phyloP scores from a whole-genome alignment of 2,888 invertebrate species.

The Pseudococcus viburni region DNA sequence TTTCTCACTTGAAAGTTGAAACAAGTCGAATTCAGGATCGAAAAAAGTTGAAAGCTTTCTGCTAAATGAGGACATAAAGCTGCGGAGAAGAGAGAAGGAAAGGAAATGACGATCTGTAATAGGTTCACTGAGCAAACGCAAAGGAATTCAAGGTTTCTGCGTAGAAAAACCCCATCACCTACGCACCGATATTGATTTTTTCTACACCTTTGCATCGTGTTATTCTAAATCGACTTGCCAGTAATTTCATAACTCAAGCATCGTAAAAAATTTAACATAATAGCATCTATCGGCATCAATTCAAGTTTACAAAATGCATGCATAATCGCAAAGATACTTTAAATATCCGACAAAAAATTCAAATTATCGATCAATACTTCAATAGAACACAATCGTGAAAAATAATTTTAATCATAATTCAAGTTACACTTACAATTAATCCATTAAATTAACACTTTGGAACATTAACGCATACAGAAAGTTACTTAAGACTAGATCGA shows the following conservation, averaged over 20 bases:
- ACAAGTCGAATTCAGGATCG: too few relatives aligned
- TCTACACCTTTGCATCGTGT: background rate
- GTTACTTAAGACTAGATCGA: conserved; percentile 22
- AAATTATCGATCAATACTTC: too few relatives aligned
- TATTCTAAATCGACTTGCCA: background rate
- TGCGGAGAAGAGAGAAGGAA: background rate
- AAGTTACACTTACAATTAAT: background rate
- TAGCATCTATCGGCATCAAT: background rate
- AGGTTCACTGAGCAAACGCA: background rate
- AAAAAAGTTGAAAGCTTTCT: too few relatives aligned
- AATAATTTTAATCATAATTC: background rate
- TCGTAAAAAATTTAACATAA: background rate
- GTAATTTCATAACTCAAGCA: background rate
- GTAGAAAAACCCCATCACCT: background rate
- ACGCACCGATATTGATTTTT: background rate
- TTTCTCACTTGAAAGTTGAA: background rate
- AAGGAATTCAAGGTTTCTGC: background rate
- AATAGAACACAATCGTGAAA: background rate
- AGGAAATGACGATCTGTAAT: background rate
- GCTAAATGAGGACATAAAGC: background rate
- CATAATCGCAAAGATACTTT: background rate
- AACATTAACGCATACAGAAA: background rate
- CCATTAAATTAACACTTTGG: background rate
- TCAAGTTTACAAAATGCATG: background rate
- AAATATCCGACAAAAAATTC: background rate